Percentiles rank a stretch among this genome's conserved stretches.
phyloP scores from a whole-genome alignment of 2,888 invertebrate species.

The Embidobia sp. region DNA sequence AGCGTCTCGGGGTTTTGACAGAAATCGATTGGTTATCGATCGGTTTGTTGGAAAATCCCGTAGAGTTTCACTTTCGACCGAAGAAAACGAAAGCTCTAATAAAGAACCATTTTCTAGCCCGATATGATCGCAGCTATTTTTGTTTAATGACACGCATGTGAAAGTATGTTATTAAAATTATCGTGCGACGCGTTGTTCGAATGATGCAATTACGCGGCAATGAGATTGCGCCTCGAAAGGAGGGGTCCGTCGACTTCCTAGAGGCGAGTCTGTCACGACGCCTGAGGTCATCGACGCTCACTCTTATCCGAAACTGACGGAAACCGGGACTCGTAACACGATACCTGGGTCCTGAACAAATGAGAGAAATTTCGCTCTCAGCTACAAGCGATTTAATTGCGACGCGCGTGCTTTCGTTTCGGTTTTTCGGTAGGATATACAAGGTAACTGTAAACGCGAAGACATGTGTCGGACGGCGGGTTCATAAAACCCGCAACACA shows the following conservation, averaged over 20 bases:
- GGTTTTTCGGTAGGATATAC: too few relatives aligned
- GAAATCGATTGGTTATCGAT: constrained; percentile 34
- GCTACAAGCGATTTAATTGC: too few relatives aligned
- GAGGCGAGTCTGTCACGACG: constrained; percentile 80
- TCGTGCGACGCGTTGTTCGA: constrained; percentile 40
- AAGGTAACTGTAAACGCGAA: constrained; percentile 49
- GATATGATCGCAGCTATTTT: constrained; percentile 21
- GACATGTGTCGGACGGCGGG: constrained; percentile 28
- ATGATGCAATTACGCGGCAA: constrained; percentile 49
- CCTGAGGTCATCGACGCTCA: constrained; percentile 77
- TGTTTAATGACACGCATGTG: constrained; percentile 39
- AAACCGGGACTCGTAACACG: too few relatives aligned
- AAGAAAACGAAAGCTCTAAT: constrained; percentile 58
- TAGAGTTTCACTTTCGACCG: constrained; percentile 48
- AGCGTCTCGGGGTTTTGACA: constrained; percentile 30
- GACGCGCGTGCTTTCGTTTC: too few relatives aligned
- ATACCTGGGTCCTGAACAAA: too few relatives aligned
- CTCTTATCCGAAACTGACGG: constrained; percentile 71
- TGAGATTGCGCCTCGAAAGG: constrained; percentile 22
- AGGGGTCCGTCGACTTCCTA: constrained; percentile 74
- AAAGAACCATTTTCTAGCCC: too few relatives aligned
- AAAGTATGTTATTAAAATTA: constrained; percentile 61
- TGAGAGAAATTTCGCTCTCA: too few relatives aligned
- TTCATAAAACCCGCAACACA: constrained; percentile 39
- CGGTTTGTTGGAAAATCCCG: constrained; percentile 21